Base-by-base conservation (phyloP, 2,888 invertebrate species). In the Ectobius pallidus region DNA sequence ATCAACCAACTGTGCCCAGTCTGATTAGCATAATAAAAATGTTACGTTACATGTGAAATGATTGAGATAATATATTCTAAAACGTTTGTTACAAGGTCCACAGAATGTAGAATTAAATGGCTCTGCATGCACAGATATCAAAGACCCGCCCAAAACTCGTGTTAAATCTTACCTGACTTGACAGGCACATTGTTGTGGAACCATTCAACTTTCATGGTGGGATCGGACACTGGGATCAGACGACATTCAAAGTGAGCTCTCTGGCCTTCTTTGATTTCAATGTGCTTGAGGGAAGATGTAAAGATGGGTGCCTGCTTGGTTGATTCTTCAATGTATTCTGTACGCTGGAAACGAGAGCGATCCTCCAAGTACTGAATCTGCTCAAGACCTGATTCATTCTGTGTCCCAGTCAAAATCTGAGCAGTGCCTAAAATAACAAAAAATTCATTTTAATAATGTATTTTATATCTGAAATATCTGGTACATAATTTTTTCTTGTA, bases 161-260 rank as follows among this genome's bases (percentile, higher is more conserved):
- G 2, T 44, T 11, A 32, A 55, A 42, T 27, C 58, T 69, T 69
- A 78, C 86, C 97, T 75, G 95, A 94, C 83, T 96, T 95, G 0
- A 97, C 87, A 0, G 96, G 94, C 77, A 89, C 88, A 79, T 94
- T 95, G 80, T 97, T 96, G 80, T 96, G 94, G 85, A 93, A 96
- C 97, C 97, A 97, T 84, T 96, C 95, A 0, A 97, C 95, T 82
- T 93, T 94, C 92, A 97, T 91, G 1, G 94, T 93, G 1, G 94
- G 87, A 84, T 97, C 97, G 9, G 95, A 96, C 18, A 96, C 96
- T 4, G 97, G 97, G 78, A 97, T 97, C 73, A 97, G 84, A 68
- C 96, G 90, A 78, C 95, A 95, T 83, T 97, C 97, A 80, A 97
- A 96, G 81, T 97, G 97, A 69, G 96, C 96, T 73, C 96, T 87